A percentile compares a stretch with the other conserved stretches of the same genome.
Conservation (phyloP, 2,888 invertebrate genomes). For the Ceramica pisi region DNA sequence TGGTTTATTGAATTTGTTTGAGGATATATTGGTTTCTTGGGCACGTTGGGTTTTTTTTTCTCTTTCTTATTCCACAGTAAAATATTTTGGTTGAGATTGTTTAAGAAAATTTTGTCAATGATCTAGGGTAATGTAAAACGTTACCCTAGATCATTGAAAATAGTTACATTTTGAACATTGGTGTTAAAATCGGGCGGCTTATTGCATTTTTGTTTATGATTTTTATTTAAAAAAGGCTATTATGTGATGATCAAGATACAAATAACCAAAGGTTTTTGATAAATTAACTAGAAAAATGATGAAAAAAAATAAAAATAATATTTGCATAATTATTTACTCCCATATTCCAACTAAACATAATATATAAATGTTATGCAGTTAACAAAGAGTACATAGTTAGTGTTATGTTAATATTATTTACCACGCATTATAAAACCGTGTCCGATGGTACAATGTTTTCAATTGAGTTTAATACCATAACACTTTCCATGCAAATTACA, state of each 20-base stretch:
- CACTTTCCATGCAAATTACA: constrained; percentile 41
- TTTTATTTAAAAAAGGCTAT: no score
- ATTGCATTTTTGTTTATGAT: no score
- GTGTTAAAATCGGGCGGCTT: no score
- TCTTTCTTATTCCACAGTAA: no score
- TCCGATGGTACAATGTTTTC: constrained; percentile 45
- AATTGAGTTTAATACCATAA: constrained; percentile 39
- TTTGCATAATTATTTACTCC: neutral
- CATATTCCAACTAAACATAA: neutral
- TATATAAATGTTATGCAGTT: constrained; percentile 3
- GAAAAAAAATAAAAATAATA: constrained; percentile 9
- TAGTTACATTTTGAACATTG: no score
- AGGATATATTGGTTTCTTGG: neutral
- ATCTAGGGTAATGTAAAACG: no score
- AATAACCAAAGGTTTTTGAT: neutral
- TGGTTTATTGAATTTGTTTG: constrained; percentile 19
- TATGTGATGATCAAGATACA: neutral
- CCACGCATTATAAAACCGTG: constrained; percentile 19
- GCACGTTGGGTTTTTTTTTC: neutral
- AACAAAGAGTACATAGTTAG: constrained; percentile 8
- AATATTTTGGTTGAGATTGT: neutral
- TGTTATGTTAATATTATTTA: constrained; percentile 43
- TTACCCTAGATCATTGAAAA: no score
- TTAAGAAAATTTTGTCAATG: neutral
- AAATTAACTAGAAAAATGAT: neutral